These are phyloP conservation scores for Drosophila borealis DNA, from an alignment of 2,888 invertebrate species.

Conservation along the genomic window DNA sequence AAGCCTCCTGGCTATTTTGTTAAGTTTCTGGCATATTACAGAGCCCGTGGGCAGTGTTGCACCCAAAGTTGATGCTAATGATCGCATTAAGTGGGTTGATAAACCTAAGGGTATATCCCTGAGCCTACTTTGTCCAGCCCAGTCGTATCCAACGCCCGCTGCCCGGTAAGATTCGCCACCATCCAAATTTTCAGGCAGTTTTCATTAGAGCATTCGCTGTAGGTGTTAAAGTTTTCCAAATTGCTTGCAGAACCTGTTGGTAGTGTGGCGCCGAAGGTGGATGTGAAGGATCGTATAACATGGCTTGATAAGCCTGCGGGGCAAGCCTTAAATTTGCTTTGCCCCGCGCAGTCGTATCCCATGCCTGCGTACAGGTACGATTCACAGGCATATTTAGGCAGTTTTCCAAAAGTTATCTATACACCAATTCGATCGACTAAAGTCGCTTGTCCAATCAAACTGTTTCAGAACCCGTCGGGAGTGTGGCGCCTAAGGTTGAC, in stretches of 20 bases:
- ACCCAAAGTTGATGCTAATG: constrained; percentile 88
- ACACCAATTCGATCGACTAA: background rate
- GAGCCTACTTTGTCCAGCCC: constrained; percentile 90
- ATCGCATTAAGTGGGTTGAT: constrained; percentile 88
- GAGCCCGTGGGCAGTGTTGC: constrained; percentile 90
- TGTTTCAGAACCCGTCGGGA: constrained; percentile 85
- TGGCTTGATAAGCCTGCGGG: constrained; percentile 86
- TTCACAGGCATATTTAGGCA: constrained; percentile 59
- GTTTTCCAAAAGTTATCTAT: constrained; percentile 40
- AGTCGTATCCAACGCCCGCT: constrained; percentile 90
- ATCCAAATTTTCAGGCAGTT: constrained; percentile 49
- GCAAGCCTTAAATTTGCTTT: constrained; percentile 88
- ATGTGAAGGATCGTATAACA: constrained; percentile 87
- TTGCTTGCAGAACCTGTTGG: constrained; percentile 88
- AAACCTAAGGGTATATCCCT: constrained; percentile 85
- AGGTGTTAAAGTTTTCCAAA: background rate
- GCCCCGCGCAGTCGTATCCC: constrained; percentile 92
- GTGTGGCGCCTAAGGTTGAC: constrained; percentile 87
- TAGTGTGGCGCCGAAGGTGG: constrained; percentile 89
- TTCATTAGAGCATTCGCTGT: constrained; percentile 5
- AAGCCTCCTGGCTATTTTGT: accelerated
- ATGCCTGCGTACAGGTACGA: constrained; percentile 87
- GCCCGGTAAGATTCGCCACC: constrained; percentile 82
- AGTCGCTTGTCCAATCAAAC: background rate
- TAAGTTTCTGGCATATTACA: constrained; percentile 73